Evolutionary conservation across 2,113 vertebrate genomes (phyloP).

Genomic region (Callipepla squamata): DNA sequence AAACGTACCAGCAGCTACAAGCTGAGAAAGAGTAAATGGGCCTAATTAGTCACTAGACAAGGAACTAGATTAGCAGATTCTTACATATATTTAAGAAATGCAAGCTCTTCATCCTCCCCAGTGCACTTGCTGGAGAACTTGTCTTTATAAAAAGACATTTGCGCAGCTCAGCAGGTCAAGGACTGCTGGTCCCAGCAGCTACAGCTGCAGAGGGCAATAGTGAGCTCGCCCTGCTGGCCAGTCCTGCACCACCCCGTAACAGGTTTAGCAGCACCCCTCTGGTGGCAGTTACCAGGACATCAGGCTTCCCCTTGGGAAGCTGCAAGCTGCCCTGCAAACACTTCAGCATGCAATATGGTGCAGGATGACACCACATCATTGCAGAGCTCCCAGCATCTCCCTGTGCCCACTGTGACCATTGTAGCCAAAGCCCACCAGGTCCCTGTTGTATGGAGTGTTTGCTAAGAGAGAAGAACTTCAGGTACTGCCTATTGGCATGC

Average conservation of each 20-base stretch:
- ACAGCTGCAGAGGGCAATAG: background rate
- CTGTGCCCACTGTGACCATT: background rate
- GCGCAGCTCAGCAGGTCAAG: background rate
- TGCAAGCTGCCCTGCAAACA: background rate
- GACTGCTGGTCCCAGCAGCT: background rate
- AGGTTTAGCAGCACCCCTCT: background rate
- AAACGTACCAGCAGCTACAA: constrained; percentile 8
- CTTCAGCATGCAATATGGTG: fast-evolving
- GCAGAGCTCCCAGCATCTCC: background rate
- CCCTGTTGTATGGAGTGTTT: background rate
- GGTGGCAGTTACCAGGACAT: background rate
- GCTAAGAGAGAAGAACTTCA: background rate
- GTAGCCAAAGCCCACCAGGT: background rate
- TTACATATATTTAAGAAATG: constrained; percentile 5
- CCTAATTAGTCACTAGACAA: constrained; percentile 47
- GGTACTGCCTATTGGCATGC: background rate
- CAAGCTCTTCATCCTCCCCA: background rate
- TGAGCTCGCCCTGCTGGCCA: fast-evolving
- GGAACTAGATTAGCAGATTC: background rate
- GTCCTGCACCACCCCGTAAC: background rate
- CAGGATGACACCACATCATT: background rate
- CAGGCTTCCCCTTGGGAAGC: background rate
- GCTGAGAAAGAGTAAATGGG: constrained; percentile 50
- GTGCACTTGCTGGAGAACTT: background rate
- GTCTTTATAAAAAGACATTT: background rate